These are phyloP conservation scores for Pseudomugil gertrudae DNA, from an alignment of 2,797 vertebrate genomes.

Conservation along the genomic window DNA sequence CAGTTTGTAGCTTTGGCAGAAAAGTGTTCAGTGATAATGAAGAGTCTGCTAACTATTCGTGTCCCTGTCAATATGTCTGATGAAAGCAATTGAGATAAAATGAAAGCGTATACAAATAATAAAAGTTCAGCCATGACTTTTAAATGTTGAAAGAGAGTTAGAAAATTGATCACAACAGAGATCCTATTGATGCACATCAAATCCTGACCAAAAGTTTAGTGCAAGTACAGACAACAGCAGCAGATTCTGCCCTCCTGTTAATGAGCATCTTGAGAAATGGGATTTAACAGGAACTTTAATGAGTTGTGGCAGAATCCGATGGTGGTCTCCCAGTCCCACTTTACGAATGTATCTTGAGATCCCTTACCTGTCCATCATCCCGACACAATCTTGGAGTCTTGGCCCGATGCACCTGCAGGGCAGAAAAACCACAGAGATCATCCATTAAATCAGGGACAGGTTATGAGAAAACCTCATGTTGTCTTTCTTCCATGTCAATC, in stretches of 20 bases:
- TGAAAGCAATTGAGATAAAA: constrained; percentile 2
- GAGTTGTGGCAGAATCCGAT: constrained; percentile 29
- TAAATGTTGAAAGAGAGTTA: neutral
- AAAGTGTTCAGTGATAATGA: no score
- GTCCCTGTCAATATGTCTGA: neutral
- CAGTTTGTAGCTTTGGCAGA: no score
- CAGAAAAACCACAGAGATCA: constrained; percentile 55
- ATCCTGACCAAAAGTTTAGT: constrained; percentile 10
- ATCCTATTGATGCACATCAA: neutral
- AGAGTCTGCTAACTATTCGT: no score
- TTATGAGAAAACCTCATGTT: constrained; percentile 65
- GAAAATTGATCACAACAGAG: neutral
- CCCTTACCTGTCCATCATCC: constrained; percentile 96
- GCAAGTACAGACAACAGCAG: constrained; percentile 9
- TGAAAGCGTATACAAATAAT: neutral
- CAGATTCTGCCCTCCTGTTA: constrained; percentile 23
- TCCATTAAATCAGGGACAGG: constrained; percentile 62
- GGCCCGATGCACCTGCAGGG: constrained; percentile 91
- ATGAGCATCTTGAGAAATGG: constrained; percentile 23
- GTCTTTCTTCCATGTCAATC: constrained; percentile 61
- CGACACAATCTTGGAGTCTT: constrained; percentile 93
- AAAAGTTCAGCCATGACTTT: neutral
- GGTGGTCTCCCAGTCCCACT: constrained; percentile 17
- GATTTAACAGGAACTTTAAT: constrained; percentile 26
- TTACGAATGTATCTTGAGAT: constrained; percentile 30